These are phyloP conservation scores for Onychorhynchus coronatus DNA, from an alignment of 2,113 vertebrate species.

Conservation along the genomic window DNA sequence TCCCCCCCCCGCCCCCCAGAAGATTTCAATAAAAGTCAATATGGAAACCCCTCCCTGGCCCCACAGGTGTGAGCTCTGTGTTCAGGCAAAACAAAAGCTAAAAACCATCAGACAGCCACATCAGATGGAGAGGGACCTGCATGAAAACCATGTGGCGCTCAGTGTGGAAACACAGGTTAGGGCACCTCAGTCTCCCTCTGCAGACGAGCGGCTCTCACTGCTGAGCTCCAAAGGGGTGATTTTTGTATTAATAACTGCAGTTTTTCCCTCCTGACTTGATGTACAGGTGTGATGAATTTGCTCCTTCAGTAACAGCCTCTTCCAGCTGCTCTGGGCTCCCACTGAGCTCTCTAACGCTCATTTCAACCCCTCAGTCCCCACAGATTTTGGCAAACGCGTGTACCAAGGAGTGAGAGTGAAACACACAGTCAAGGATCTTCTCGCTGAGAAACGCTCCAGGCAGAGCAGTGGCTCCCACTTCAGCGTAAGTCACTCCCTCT, in stretches of 20 bases:
- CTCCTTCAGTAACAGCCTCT: background rate
- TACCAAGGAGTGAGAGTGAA: slow-evolving; percentile 96
- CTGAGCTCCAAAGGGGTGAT: background rate
- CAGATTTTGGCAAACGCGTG: slow-evolving; percentile 88
- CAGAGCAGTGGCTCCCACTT: slow-evolving; percentile 81
- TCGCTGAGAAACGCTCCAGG: slow-evolving; percentile 89
- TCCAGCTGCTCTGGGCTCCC: background rate
- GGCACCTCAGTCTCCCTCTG: background rate
- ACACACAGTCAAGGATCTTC: slow-evolving; percentile 95
- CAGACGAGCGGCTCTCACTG: background rate
- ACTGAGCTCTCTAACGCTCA: accelerated
- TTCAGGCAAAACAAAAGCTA: background rate
- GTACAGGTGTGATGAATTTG: background rate
- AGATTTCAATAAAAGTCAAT: background rate
- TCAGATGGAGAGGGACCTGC: background rate
- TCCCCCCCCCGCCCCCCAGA: too few relatives aligned
- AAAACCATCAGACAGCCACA: background rate
- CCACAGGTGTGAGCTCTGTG: background rate
- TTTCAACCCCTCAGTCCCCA: slow-evolving; percentile 55
- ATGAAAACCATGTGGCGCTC: background rate
- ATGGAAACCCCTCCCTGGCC: background rate
- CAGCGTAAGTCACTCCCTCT: slow-evolving; percentile 75
- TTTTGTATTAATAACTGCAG: background rate
- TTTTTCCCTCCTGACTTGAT: background rate
- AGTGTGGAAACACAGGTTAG: background rate